Evolutionary conservation across 2,113 vertebrate species (phyloP), one percentile per base, ranked within the genome.

Genomic region (Grus americana): DNA sequence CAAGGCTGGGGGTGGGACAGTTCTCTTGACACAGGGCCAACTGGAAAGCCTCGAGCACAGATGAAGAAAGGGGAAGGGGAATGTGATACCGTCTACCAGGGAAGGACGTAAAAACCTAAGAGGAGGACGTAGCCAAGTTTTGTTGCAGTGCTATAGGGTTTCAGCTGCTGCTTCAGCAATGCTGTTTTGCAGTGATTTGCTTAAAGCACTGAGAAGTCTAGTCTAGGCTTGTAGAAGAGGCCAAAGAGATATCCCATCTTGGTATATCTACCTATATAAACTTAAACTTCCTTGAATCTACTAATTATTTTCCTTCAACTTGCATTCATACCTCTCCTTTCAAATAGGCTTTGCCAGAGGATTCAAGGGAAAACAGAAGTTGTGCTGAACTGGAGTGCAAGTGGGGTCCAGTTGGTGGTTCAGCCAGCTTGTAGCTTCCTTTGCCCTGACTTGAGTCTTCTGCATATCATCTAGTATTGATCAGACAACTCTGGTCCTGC

Each of bases 151-250:
- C 78, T 95, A 15, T 88, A 46, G 66, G 40, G 74, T 96, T 96
- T 94, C 95, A 96, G 66, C 89, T 90, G 86, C 91, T 88, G 79
- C 94, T 79, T 88, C 82, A 55, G 86, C 90, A 68, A 1, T 0
- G 1, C 26, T 81, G 50, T 26, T 14, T 32, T 32, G 61, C 40
- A 30, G 49, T 3, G 44, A 50, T 79, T 72, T 75, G 54, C 55
- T 87, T 42, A 4, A 76, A 83, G 62, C 10, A 1, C n/a, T 40
- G 70, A 38, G 62, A 58, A 11, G 50, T 95, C 58, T 63, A 29
- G 23, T 55, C 71, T 1, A 2, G 5, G 23, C 32, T 93, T 65
- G 49, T 49, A 16, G 10, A 3, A 76, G n/a, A 62, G 68, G 17
- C 24, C 27, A n/a, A 38, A n/a, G 42, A 70, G 42, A 24, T 5